Evolutionary conservation across 2,888 invertebrate species (phyloP).

Genomic region (Drosophila seclusa): DNA sequence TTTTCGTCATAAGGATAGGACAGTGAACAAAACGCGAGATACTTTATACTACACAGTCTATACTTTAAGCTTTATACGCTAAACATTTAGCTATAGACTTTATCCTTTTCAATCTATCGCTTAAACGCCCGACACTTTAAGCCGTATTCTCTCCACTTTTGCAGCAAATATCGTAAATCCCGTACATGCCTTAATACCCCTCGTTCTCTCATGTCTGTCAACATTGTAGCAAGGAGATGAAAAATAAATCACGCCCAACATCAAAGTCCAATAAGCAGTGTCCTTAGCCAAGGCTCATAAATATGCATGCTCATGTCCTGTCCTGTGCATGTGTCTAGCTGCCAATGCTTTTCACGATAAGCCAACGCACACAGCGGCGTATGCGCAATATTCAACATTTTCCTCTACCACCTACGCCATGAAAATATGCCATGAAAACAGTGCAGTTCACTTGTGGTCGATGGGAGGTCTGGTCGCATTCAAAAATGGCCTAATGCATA

Average conservation of each 20-base stretch:
- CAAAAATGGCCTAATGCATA: conserved; percentile 26
- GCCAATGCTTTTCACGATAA: conserved; percentile 56
- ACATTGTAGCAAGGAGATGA: conserved; percentile 31
- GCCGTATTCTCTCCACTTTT: not conserved
- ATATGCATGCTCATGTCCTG: conserved; percentile 67
- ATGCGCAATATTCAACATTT: conserved; percentile 61
- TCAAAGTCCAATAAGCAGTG: conserved; percentile 57
- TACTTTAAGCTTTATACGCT: not conserved
- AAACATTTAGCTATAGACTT: not conserved
- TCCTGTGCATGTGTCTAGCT: conserved; percentile 2
- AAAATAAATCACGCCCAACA: conserved; percentile 49
- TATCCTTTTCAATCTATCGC: not conserved
- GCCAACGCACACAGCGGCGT: conserved; percentile 39
- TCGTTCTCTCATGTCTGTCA: conserved; percentile 22
- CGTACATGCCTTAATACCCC: not conserved
- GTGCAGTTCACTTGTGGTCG: conserved; percentile 23
- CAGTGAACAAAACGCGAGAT: not conserved
- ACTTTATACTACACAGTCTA: too few species aligned
- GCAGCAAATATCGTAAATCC: not conserved
- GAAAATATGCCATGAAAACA: conserved; percentile 23
- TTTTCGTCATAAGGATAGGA: conserved; percentile 10
- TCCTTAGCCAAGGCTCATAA: conserved; percentile 62
- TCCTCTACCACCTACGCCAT: conserved; percentile 34
- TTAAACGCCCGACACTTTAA: not conserved
- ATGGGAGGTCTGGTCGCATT: conserved; percentile 7